phyloP scores from a whole-genome alignment of 35 echinoderm and acorn worm genomes.

The Stichopus chloronotus region DNA sequence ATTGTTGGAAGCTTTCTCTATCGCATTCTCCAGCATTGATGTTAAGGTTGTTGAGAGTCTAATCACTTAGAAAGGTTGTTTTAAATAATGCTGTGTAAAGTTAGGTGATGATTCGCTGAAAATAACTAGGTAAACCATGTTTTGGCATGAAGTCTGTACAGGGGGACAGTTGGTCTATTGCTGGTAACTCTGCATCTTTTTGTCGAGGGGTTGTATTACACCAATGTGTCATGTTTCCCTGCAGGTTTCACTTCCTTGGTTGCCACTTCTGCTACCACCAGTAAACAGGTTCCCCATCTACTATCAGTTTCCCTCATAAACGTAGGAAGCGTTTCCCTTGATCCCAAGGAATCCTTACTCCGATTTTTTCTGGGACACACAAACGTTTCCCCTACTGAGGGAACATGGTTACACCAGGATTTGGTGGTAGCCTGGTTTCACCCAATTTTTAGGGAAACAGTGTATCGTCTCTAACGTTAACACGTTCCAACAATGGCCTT shows the following conservation, averaged over 20 bases:
- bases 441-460: too few relatives aligned
- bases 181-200: background rate
- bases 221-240: background rate
- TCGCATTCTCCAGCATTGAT: too few relatives aligned
- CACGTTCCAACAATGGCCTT: too few relatives aligned
- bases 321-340: background rate
- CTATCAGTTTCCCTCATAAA: conserved; percentile 1
- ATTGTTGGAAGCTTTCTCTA: too few relatives aligned
- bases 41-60: too few relatives aligned
- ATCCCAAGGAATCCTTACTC: background rate
- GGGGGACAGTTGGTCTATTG: background rate
- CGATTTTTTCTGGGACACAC: background rate
- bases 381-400: too few relatives aligned
- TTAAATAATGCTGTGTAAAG: background rate
- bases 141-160: background rate
- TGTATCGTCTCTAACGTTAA: too few relatives aligned
- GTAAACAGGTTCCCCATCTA: too few relatives aligned
- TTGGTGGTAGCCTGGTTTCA: too few relatives aligned
- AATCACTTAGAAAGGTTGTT: background rate
- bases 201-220: background rate
- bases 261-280: background rate
- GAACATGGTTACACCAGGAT: too few relatives aligned
- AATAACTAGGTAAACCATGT: background rate
- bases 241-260: conserved; percentile 12
- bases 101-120: too few relatives aligned